Conservation (phyloP, 2,888 invertebrate species). For the Sisyra terminalis region DNA sequence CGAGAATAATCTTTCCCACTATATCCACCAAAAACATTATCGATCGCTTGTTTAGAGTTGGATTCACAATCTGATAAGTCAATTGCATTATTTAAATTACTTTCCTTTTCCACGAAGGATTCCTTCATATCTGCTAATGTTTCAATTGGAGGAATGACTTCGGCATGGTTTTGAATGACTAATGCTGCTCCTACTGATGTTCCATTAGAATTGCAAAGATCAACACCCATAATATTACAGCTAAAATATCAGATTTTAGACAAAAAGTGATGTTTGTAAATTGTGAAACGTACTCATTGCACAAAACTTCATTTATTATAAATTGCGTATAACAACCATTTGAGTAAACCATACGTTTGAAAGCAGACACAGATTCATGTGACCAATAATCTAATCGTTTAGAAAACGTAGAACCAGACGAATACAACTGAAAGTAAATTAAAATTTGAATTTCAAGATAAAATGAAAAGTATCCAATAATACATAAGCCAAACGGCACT, state of each 20-base stretch:
- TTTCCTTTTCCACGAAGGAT: not conserved
- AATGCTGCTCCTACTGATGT: not conserved
- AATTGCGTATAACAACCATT: not conserved
- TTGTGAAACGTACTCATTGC: not conserved
- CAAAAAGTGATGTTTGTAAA: no score
- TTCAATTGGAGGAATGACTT: not conserved
- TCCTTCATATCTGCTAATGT: no score
- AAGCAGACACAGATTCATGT: not conserved
- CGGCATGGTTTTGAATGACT: not conserved
- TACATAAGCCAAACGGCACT: conserved; percentile 5
- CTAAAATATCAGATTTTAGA: not conserved
- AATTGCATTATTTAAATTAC: not conserved
- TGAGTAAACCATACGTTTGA: not conserved
- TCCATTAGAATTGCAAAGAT: not conserved
- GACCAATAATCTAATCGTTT: conserved; percentile 5
- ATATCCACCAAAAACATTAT: conserved; percentile 3
- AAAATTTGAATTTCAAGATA: not conserved
- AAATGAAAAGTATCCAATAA: not conserved
- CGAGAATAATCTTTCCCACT: not conserved
- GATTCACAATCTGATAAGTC: not conserved
- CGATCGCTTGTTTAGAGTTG: not conserved
- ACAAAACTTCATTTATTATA: not conserved
- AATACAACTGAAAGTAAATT: conserved; percentile 3
- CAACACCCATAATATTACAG: not conserved
- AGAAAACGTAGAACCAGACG: not conserved